Evolutionary conservation across 2,113 vertebrate genomes (phyloP).

Genomic region (Mesembrinibis cayennensis): DNA sequence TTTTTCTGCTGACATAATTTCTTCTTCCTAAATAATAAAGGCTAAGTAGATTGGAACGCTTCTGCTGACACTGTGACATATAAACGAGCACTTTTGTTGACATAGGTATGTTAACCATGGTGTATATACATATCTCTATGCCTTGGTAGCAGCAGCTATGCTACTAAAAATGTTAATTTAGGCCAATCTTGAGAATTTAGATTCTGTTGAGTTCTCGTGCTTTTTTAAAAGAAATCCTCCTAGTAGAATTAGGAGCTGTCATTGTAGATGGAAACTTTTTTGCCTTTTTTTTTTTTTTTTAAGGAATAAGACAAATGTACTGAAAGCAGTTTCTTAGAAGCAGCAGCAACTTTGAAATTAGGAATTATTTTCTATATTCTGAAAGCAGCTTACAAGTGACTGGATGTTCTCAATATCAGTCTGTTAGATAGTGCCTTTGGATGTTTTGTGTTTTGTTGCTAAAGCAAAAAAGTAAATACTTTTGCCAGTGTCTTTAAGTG

Average conservation of each 20-base stretch:
- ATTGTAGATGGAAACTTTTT: neutral
- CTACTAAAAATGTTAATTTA: neutral
- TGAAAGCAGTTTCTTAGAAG: neutral
- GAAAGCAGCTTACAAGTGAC: neutral
- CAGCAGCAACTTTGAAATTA: neutral
- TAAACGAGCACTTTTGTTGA: fast-evolving
- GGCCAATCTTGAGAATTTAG: neutral
- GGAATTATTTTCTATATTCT: neutral
- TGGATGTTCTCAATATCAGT: neutral
- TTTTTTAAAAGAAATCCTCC: neutral
- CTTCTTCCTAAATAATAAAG: neutral
- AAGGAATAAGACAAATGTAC: neutral
- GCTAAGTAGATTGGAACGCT: neutral
- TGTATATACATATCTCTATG: neutral
- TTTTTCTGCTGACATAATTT: neutral
- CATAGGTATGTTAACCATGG: fast-evolving
- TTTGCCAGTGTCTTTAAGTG: neutral
- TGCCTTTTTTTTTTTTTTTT: neutral
- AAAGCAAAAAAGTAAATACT: neutral
- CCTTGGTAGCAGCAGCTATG: neutral
- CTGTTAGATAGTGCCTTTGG: neutral
- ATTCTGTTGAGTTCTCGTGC: neutral
- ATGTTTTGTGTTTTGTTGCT: neutral
- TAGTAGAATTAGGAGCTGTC: neutral
- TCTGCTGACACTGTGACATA: neutral